phyloP scores from a whole-genome alignment of 2,888 invertebrate species.

The Rhorus exstirpatorius region DNA sequence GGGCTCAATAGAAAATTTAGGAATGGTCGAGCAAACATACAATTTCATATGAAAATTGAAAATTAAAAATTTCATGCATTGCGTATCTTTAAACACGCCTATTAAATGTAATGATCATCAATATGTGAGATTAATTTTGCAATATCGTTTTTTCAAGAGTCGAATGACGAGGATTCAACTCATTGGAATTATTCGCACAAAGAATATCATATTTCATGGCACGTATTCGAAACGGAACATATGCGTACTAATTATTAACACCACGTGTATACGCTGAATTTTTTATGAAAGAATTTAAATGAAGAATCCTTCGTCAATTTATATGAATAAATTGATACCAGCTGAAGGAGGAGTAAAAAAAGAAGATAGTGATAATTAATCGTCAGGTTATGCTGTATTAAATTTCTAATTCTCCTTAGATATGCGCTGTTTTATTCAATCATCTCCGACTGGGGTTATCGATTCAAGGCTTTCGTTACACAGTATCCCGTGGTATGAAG shows the following conservation, averaged over 20 bases:
- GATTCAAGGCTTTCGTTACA: conserved; percentile 23
- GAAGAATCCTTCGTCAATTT: neutral
- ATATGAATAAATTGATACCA: neutral
- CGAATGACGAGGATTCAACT: too few relatives aligned
- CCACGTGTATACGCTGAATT: neutral
- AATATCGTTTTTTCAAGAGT: too few relatives aligned
- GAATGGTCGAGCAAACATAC: too few relatives aligned
- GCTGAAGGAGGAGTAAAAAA: neutral
- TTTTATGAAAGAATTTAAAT: neutral
- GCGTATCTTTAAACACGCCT: too few relatives aligned
- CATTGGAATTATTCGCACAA: neutral
- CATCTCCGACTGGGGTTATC: neutral
- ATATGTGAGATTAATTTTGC: too few relatives aligned
- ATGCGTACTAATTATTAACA: too few relatives aligned
- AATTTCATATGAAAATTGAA: too few relatives aligned
- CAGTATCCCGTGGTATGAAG: neutral
- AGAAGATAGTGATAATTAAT: neutral
- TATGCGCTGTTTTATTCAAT: neutral
- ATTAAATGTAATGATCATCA: too few relatives aligned
- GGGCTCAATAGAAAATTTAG: too few relatives aligned
- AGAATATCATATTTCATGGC: neutral
- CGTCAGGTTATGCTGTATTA: neutral
- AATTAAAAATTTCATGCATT: too few relatives aligned
- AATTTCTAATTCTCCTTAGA: neutral
- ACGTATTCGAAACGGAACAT: neutral